Conservation (phyloP, 2,113 vertebrate genomes). For the Ochotona princeps region DNA sequence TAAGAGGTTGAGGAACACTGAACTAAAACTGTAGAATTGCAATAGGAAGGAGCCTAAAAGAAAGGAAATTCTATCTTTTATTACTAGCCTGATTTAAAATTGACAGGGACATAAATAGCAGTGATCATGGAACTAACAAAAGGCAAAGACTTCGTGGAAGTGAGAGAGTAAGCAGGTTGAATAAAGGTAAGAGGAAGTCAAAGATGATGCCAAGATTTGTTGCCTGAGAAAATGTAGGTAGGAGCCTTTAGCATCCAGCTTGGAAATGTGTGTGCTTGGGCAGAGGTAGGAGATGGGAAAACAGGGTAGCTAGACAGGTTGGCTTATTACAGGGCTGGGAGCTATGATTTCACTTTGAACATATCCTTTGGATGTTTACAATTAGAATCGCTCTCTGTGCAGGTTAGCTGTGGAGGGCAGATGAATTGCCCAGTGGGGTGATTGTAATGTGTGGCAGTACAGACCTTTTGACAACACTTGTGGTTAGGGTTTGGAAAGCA, state of each 20-base stretch:
- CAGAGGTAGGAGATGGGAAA: background rate
- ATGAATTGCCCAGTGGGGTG: background rate
- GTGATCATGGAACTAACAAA: constrained; percentile 4
- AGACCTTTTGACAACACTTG: background rate
- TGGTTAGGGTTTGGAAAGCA: background rate
- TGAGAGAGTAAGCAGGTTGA: background rate
- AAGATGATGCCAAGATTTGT: background rate
- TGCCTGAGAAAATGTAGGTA: background rate
- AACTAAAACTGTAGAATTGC: background rate
- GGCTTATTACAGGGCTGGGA: background rate
- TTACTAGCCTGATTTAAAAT: background rate
- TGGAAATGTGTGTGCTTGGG: background rate
- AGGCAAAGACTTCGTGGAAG: background rate
- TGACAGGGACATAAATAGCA: background rate
- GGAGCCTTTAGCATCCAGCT: background rate
- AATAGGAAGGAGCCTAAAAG: background rate
- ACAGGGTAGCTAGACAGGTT: background rate
- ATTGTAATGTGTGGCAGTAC: background rate
- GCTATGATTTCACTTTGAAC: constrained; percentile 23
- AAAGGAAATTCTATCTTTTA: background rate
- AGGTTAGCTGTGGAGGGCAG: background rate
- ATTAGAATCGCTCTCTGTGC: background rate
- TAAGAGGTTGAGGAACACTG: background rate
- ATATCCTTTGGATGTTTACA: background rate
- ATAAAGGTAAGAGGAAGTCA: constrained; percentile 11